Conservation (phyloP, 2,113 vertebrate genomes). For the Podiceps cristatus region DNA sequence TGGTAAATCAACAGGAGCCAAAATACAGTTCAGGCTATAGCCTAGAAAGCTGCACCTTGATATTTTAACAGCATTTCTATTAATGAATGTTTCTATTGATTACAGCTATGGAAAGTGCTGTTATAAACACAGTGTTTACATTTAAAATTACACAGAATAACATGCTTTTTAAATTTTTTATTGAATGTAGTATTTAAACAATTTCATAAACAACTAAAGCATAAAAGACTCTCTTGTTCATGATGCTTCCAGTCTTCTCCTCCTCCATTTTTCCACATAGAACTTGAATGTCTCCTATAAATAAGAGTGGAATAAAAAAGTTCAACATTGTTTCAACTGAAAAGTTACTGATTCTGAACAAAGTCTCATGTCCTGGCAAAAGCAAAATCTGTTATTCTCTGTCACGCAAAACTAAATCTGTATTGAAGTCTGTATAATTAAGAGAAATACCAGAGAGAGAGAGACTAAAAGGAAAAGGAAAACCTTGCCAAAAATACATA, state of each 20-base stretch:
- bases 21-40: neutral
- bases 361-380: constrained; percentile 3
- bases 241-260: constrained; percentile 4
- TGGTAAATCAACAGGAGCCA: neutral
- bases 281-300: constrained; percentile 86
- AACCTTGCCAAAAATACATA: constrained; percentile 56
- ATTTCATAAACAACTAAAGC: constrained; percentile 39
- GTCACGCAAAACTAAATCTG: constrained; percentile 39
- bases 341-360: constrained; percentile 23
- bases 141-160: constrained; percentile 30
- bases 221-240: constrained; percentile 5
- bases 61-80: constrained; percentile 3
- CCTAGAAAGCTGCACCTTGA: neutral
- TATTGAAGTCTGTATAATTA: constrained; percentile 58
- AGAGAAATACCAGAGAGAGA: constrained; percentile 43
- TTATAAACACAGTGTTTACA: neutral
- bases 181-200: constrained; percentile 41
- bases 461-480: constrained; percentile 51
- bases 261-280: constrained; percentile 82
- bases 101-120: neutral
- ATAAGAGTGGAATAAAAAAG: constrained; percentile 31
- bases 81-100: neutral
- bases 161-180: constrained; percentile 29
- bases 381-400: constrained; percentile 35
- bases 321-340: neutral